Base-by-base conservation (phyloP, 2,797 vertebrate species). In the Enteromius anoplus region DNA sequence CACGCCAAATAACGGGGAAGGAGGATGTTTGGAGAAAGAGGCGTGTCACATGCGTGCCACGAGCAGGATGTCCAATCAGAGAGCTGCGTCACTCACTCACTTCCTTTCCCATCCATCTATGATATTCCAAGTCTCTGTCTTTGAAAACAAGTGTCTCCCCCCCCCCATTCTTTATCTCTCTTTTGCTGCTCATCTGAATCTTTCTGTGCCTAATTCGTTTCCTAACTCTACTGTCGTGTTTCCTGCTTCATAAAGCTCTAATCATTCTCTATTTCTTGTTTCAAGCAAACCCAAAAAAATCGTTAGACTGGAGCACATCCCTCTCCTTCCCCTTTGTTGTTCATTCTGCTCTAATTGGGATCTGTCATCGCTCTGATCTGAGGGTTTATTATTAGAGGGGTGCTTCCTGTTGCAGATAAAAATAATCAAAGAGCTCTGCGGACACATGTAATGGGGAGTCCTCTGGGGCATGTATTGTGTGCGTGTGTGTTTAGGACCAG, bases 321-420 rank as follows among this genome's bases (percentile, higher is more conserved):
- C 49, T 58, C 75, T 70, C 66, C 47, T 42, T 77, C 75, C 79
- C 42, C 12, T 58, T 55, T 69, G 66, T 62, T 75, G 70, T 81
- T 80, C 49, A 65, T 82, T 80, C 64, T 21, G 75, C 49, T 40
- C 72, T 88, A 86, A 85, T 86, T 88, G 81, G 91, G 89, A 93
- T 95, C 94, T 93, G 93, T 95, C 94, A 93, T 90, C 94, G 89
- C 92, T 89, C 91, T 85, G n/a, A 84, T 90, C 87, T 72, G 68
- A 69, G 83, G 87, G 93, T 93, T 95, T 95, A 92, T 94, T 94
- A 93, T 94, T 92, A 93, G 90, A 91, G 88, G 85, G 84, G 84
- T 92, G 90, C 92, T 93, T 95, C 93, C 94, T 94, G 94, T 91
- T 91, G 91, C 89, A 93, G 92, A 92, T 93, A 92, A 94, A 95